Evolutionary conservation across 2,113 vertebrate genomes (phyloP).

Genomic region (Xenopus laevis): DNA sequence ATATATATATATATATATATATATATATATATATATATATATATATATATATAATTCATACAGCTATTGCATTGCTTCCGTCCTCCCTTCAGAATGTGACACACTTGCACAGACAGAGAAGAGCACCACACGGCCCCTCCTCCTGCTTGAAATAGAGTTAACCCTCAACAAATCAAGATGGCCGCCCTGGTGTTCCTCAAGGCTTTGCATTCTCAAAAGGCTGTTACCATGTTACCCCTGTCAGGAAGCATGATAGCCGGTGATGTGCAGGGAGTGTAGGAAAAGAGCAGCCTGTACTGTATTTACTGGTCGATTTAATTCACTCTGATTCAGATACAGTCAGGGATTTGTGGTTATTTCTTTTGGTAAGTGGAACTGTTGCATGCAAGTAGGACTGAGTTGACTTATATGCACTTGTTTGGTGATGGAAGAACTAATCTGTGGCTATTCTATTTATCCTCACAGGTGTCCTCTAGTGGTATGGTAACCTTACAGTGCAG

Average conservation of each 20-base stretch:
- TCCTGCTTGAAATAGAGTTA: conserved; percentile 1
- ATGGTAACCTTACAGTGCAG: conserved; percentile 32
- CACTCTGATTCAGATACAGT: too few relatives aligned
- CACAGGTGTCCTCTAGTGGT: conserved; percentile 5
- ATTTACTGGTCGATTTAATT: too few relatives aligned
- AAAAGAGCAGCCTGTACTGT: neutral
- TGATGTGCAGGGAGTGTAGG: neutral
- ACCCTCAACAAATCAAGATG: conserved; percentile 15
- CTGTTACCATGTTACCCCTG: too few relatives aligned
- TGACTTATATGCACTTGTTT: too few relatives aligned
- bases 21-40: neutral
- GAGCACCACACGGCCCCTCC: neutral
- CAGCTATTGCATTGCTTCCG: conserved; percentile 1
- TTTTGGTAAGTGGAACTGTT: too few relatives aligned
- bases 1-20: neutral
- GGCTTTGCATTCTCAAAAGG: too few relatives aligned
- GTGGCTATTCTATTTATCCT: neutral
- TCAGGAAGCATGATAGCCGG: neutral
- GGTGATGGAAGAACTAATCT: too few relatives aligned
- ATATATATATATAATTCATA: conserved; percentile 1
- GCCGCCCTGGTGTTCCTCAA: neutral
- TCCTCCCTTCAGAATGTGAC: conserved; percentile 8
- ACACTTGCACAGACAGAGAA: neutral
- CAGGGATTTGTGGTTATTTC: too few relatives aligned
- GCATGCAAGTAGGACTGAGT: too few relatives aligned